Conservation (phyloP, 1,140 invertebrate genomes). For the Luehdorfia chinensis region DNA sequence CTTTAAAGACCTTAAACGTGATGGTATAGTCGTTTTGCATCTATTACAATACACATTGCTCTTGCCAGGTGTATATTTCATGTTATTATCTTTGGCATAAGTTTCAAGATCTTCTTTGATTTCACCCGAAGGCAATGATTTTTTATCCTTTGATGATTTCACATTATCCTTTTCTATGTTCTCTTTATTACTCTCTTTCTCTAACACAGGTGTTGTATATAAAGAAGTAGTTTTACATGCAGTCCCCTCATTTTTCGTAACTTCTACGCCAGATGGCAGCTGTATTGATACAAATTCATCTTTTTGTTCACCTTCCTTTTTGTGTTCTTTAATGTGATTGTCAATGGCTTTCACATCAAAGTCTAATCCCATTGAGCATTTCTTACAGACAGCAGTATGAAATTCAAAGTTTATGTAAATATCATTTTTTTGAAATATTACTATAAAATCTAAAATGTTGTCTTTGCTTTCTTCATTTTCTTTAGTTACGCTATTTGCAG, state of each 20-base stretch:
- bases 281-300: conserved; percentile 9
- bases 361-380: conserved; percentile 25
- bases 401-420: conserved; percentile 28
- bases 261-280: neutral
- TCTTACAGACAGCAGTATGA: conserved; percentile 25
- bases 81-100: neutral
- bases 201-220: conserved; percentile 1
- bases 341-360: conserved; percentile 22
- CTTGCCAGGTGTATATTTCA: neutral
- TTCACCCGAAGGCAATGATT: neutral
- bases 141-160: neutral
- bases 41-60: conserved; percentile 4
- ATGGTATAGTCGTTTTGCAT: neutral
- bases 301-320: conserved; percentile 1
- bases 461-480: conserved; percentile 3
- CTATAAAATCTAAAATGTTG: conserved; percentile 17
- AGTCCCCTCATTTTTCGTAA: neutral
- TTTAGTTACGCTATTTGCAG: neutral
- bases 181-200: neutral
- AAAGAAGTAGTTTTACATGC: conserved; percentile 2
- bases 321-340: conserved; percentile 29
- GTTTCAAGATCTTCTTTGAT: neutral
- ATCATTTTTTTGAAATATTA: conserved; percentile 24
- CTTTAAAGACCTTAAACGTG: neutral
- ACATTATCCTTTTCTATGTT: neutral